phyloP scores from a whole-genome alignment of 2,797 vertebrate genomes.

The Babyrousa celebensis region DNA sequence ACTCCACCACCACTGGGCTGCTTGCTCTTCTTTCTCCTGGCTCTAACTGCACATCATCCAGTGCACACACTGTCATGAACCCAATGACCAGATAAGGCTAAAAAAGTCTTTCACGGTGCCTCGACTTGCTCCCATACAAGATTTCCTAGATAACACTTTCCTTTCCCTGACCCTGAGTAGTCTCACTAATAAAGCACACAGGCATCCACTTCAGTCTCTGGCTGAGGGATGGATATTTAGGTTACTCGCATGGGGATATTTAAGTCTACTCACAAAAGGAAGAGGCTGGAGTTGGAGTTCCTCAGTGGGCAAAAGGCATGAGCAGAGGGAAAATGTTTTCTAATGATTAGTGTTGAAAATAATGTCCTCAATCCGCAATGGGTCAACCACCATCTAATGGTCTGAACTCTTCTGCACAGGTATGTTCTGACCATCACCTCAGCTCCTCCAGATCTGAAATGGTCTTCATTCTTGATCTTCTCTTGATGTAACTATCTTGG shows the following conservation, averaged over 20 bases:
- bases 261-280: neutral
- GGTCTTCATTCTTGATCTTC: neutral
- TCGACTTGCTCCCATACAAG: neutral
- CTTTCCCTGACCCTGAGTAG: neutral
- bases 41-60: neutral
- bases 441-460: neutral
- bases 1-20: neutral
- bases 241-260: neutral
- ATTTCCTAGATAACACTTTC: neutral
- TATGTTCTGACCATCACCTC: neutral
- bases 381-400: neutral
- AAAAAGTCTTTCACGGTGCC: neutral
- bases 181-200: neutral
- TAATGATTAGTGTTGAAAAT: neutral
- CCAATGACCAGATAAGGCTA: neutral
- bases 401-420: neutral
- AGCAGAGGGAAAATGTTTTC: neutral
- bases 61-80: neutral
- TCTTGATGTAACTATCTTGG: neutral
- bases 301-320: neutral
- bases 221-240: neutral
- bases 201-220: neutral
- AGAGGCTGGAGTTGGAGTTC: neutral
- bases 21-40: neutral
- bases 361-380: neutral